These are phyloP conservation scores for Campylomormyrus tamandua DNA, from an alignment of 2,113 vertebrate genomes.

Conservation along the genomic window DNA sequence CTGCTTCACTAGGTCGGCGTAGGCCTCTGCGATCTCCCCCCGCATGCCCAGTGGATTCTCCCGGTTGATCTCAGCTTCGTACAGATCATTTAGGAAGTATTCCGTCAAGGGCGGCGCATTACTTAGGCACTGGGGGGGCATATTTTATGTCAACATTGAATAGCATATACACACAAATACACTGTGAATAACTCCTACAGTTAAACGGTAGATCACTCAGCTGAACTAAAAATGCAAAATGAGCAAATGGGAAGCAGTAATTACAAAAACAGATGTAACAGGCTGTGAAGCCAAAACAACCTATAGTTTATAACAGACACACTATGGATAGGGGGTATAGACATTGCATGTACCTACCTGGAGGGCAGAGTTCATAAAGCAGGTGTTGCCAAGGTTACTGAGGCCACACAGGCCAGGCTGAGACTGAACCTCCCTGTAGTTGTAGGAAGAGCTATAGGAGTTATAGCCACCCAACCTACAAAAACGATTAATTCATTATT, in stretches of 20 bases:
- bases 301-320: not conserved
- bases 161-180: not conserved
- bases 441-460: conserved; percentile 78
- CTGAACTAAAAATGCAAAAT: not conserved
- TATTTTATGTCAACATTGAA: not conserved
- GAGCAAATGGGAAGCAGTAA: not conserved
- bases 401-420: conserved; percentile 91
- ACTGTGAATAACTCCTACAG: not conserved
- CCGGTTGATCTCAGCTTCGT: conserved; percentile 88
- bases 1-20: conserved; percentile 91
- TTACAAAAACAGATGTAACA: not conserved
- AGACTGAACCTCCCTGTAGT: conserved; percentile 75
- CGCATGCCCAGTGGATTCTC: conserved; percentile 95
- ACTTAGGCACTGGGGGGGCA: conserved; percentile 76
- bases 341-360: conserved; percentile 63
- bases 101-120: conserved; percentile 85
- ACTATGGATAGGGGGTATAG: not conserved
- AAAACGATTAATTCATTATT: conserved; percentile 18
- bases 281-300: not conserved
- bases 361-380: conserved; percentile 97
- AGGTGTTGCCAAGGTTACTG: conserved; percentile 94
- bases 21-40: conserved; percentile 92
- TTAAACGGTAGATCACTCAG: not conserved
- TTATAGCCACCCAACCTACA: conserved; percentile 75
- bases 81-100: conserved; percentile 86